These are phyloP conservation scores for Acanthosoma haemorrhoidale DNA, from an alignment of 2,888 invertebrate genomes.

Conservation along the genomic window DNA sequence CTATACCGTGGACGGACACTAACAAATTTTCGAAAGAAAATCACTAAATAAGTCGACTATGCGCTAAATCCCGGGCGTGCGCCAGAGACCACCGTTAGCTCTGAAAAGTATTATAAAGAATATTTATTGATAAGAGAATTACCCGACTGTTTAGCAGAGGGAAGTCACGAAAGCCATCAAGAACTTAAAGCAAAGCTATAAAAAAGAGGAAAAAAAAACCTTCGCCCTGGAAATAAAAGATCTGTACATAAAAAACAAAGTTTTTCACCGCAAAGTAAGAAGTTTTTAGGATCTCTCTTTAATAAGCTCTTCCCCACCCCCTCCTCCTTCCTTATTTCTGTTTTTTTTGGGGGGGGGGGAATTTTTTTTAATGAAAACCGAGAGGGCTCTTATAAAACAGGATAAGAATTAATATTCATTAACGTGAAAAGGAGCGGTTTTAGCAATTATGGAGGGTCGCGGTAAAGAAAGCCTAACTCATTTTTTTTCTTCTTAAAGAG, in stretches of 20 bases:
- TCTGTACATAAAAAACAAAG: constrained; percentile 10
- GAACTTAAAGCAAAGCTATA: constrained; percentile 14
- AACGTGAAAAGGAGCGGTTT: constrained; percentile 8
- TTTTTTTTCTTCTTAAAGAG: not conserved
- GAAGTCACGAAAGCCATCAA: constrained; percentile 10
- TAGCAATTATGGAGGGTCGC: not conserved
- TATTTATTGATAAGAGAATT: not conserved
- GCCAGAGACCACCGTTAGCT: too few relatives aligned
- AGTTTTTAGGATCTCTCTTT: constrained; percentile 11
- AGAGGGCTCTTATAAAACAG: constrained; percentile 1
- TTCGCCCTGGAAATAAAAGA: constrained; percentile 5
- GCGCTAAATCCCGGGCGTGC: too few relatives aligned
- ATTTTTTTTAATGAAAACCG: constrained; percentile 11
- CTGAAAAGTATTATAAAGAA: too few relatives aligned
- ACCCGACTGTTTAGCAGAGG: not conserved
- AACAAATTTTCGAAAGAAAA: too few relatives aligned
- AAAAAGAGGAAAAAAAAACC: constrained; percentile 6
- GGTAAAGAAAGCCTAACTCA: not conserved
- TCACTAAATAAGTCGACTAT: too few relatives aligned
- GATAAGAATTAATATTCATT: constrained; percentile 13
- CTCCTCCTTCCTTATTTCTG: not conserved
- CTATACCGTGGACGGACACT: too few relatives aligned
- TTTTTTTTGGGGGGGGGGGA: too few relatives aligned
- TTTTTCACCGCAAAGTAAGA: constrained; percentile 8
- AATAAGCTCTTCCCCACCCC: not conserved